Percentiles rank a stretch among this genome's conserved stretches.
These are phyloP conservation scores for Cataglyphis rosenhaueri DNA, from an alignment of 2,888 invertebrate genomes.

Conservation along the genomic window DNA sequence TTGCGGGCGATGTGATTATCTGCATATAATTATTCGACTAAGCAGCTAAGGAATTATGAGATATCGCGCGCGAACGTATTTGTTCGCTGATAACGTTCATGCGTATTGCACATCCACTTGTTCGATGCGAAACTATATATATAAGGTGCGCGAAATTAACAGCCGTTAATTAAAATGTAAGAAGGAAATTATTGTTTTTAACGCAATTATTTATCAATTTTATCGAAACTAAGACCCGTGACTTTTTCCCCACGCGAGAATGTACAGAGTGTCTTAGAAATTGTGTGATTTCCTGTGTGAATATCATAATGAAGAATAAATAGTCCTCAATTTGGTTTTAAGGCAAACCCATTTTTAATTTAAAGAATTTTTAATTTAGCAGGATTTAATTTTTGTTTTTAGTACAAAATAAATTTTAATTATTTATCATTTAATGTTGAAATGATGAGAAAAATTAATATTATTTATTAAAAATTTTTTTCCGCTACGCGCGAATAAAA, in stretches of 20 bases:
- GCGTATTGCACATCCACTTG: background rate
- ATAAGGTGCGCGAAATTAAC: constrained; percentile 17
- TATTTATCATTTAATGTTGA: background rate
- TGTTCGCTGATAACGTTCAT: constrained; percentile 22
- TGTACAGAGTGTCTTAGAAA: background rate
- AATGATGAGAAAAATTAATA: background rate
- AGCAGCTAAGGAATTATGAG: constrained; percentile 44
- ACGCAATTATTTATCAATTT: background rate
- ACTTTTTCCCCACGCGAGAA: constrained; percentile 15
- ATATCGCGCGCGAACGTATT: constrained; percentile 28
- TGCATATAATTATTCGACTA: constrained; percentile 41
- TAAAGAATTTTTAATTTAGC: background rate
- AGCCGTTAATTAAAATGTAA: background rate
- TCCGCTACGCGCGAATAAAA: background rate
- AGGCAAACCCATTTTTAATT: background rate
- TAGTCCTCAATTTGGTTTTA: background rate
- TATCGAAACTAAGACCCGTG: constrained; percentile 21
- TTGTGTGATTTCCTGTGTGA: background rate
- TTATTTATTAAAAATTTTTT: background rate
- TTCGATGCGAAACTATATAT: background rate
- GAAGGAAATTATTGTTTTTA: background rate
- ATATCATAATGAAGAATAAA: background rate
- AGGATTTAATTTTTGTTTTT: background rate
- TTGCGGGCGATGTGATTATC: constrained; percentile 40
- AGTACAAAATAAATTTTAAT: background rate